Evolutionary conservation across 1,140 invertebrate species (phyloP), one percentile per base, ranked within the genome.

Genomic region (Drepana arcuata): DNA sequence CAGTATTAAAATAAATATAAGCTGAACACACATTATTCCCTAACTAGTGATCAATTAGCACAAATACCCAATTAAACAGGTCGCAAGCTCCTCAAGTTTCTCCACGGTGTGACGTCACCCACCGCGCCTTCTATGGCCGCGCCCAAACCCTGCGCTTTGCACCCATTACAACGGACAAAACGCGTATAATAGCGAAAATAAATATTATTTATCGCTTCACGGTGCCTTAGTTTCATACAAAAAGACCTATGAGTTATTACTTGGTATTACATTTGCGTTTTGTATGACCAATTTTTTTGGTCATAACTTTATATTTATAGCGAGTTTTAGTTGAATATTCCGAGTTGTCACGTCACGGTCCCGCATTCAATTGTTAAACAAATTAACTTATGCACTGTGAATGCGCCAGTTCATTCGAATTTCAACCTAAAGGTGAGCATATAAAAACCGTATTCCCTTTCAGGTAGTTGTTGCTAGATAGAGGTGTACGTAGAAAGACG

Each of bases 171-270:
- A 66, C 60, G 69, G 69, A 82, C 78, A 82, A 79, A 79, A 71
- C 63, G 55, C 69, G 74, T 82, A 79, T 82, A 82, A 82, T 82
- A 79, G 78, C 73, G 75, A 78, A 80, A 80, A 82, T 82, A 82
- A 82, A 82, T 74, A 82, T 77, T 78, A 82, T 82, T 82, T 82
- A 82, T 82, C 57, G 73, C 70, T 78, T 82, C 75, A 82, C 75
- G 75, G 61, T 72, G 78, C 66, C 75, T 82, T 82, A 82, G 73
- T 69, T 63, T 46, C 49, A 59, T 74, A 82, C 73, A 82, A 82
- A 77, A 73, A 70, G 65, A 66, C 71, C 71, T 71, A 72, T 78
- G 78, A 82, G 73, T 80, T 82, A 82, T 80, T 65, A 68, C 65
- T 41, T 50, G 31, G 65, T 70, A 71, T 72, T 75, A 78, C 69